These are phyloP conservation scores for Drosophila longiperda DNA, from an alignment of 2,888 invertebrate genomes.

Conservation along the genomic window DNA sequence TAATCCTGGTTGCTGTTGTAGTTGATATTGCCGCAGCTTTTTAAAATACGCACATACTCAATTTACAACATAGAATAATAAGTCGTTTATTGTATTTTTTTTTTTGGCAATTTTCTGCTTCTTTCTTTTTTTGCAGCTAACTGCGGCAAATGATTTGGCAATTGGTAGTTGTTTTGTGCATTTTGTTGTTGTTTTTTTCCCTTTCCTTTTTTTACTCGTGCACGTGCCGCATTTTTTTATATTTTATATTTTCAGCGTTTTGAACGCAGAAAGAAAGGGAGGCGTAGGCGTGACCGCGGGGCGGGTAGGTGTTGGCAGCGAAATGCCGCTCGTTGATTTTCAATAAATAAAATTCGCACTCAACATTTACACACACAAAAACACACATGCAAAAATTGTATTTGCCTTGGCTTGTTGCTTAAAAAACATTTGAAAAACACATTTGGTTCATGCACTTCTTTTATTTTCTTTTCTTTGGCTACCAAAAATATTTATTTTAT, in stretches of 20 bases:
- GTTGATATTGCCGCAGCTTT: conserved; percentile 29
- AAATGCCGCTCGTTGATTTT: conserved; percentile 55
- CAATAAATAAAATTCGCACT: conserved; percentile 41
- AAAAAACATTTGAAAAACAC: conserved; percentile 44
- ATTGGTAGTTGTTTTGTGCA: conserved; percentile 57
- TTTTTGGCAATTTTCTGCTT: conserved; percentile 45
- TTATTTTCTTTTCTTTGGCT: conserved; percentile 19
- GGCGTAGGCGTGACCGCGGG: not conserved
- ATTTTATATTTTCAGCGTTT: conserved; percentile 35
- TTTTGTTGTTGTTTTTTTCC: conserved; percentile 47
- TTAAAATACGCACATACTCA: conserved; percentile 41
- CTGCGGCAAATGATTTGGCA: conserved; percentile 65
- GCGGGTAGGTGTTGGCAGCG: conserved; percentile 16
- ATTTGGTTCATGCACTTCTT: conserved; percentile 41
- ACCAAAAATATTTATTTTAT: conserved; percentile 16
- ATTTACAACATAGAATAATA: conserved; percentile 44
- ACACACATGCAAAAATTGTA: conserved; percentile 49
- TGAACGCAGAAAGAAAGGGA: conserved; percentile 34
- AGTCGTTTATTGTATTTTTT: conserved; percentile 64
- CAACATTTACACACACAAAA: conserved; percentile 34
- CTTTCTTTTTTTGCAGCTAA: conserved; percentile 40
- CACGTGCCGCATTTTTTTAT: conserved; percentile 68
- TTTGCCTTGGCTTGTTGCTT: conserved; percentile 42
- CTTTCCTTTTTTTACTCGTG: conserved; percentile 65
- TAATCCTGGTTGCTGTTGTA: conserved; percentile 51